Conservation (phyloP, 2,888 invertebrate genomes). For the Lepidocyrtinus sp. region DNA sequence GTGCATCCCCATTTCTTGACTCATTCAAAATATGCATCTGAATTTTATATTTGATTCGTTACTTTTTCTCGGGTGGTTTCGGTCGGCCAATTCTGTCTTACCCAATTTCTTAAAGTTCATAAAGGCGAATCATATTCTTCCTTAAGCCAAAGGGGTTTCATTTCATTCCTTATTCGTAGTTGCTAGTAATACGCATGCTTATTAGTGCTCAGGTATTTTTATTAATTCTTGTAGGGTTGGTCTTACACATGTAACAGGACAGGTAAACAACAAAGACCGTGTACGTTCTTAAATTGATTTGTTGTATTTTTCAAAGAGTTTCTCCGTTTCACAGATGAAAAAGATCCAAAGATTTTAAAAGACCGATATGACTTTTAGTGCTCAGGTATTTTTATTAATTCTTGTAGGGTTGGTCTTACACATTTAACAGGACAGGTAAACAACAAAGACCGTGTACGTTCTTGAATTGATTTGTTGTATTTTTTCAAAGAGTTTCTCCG, state of each 20-base stretch:
- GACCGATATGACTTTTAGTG: not conserved
- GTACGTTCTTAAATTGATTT: conserved; percentile 5
- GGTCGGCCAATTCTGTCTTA: conserved; percentile 36
- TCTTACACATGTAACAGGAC: not conserved
- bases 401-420: not conserved
- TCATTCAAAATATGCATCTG: too few species aligned
- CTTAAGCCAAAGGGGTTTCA: not conserved
- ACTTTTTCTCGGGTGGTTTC: conserved; percentile 31
- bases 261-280: not conserved
- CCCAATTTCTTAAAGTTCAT: conserved; percentile 40
- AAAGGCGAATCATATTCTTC: conserved; percentile 14
- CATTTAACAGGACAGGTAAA: not conserved
- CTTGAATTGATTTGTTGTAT: not conserved
- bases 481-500: conserved; percentile 4
- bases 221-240: not conserved
- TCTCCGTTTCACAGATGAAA: conserved; percentile 7
- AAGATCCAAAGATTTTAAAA: too few species aligned
- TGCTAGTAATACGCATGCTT: not conserved
- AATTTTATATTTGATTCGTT: not conserved
- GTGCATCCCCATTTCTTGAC: too few species aligned
- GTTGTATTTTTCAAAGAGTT: not conserved
- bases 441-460: not conserved
- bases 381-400: not conserved
- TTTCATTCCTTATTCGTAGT: not conserved
- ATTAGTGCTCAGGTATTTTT: not conserved